Percentiles rank a stretch among this genome's conserved stretches.
Conservation (phyloP, 2,888 invertebrate species). For the Drosophila koepferae region DNA sequence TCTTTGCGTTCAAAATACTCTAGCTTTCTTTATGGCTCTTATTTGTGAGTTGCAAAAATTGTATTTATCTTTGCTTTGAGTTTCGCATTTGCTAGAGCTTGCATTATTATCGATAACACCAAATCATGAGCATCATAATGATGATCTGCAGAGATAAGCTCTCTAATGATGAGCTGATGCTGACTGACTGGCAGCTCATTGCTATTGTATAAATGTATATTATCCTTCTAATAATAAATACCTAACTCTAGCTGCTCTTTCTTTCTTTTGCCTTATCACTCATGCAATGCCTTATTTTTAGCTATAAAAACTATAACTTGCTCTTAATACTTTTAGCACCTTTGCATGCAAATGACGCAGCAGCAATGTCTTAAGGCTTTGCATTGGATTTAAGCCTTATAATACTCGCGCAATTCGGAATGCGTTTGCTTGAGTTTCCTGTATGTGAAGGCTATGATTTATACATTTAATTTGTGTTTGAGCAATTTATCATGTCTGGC, state of each 20-base stretch:
- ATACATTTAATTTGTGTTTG: constrained; percentile 75
- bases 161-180: neutral
- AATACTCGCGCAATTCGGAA: constrained; percentile 15
- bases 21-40: neutral
- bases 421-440: constrained; percentile 47
- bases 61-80: neutral
- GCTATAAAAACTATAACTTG: neutral
- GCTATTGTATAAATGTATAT: neutral
- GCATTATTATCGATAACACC: neutral
- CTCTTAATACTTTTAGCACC: constrained; percentile 3
- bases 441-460: constrained; percentile 64
- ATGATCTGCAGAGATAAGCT: neutral
- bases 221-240: too few species aligned
- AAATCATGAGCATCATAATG: neutral
- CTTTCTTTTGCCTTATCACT: neutral
- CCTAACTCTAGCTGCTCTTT: neutral
- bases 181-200: neutral
- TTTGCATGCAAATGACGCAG: neutral
- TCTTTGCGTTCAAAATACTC: neutral
- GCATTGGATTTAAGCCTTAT: neutral
- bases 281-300: too few species aligned
- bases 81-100: neutral
- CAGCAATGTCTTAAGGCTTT: neutral
- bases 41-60: too few species aligned
- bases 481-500: constrained; percentile 73